Evolutionary conservation across 35 echinoderm and acorn worm species (phyloP), one percentile per base, ranked within the genome.

Genomic region (Patiria miniata): DNA sequence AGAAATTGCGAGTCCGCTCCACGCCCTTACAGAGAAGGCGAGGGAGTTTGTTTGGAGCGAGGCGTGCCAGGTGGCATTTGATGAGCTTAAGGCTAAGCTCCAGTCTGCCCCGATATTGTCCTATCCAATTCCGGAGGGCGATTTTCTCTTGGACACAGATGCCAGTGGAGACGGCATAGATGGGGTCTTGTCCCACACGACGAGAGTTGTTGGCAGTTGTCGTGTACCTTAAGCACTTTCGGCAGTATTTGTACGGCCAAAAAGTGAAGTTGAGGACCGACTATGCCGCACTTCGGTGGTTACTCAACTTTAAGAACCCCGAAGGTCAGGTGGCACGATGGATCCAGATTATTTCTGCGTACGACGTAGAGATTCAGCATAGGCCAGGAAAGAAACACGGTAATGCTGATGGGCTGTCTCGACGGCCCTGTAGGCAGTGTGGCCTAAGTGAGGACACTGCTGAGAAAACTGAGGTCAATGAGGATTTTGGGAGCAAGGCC

Each of bases 151-250:
- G 14, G 87, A 89, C 79, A 89, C 87, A 57, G 87, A 89, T 82
- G 87, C 87, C 18, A 89, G 87, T 40, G 37, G 77, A 81, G 36
- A 59, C 36, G 78, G 69, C 7, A 86, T 90, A 32, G 87, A 78
- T 30, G 54, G 68, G 58, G 93, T 95, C 36, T 90, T 90, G 83
- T 86, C 83, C 0, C 92, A 94, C 83, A 8, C 47, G 19, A 15
- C 47, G 69, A 22, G 87, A 94, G 40, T 40, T 94, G 77, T 81
- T 90, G 19, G 69, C 93, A 17, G 77, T 94, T 7, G 83, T 90
- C 1, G 65, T 36, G 17, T 85, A 36, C 59, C 51, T 94, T 4
- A 85, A 79, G 76, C 26, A 90, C 23, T 94, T 86, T 54, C 15
- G 77, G 36, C 92, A 94, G 37, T 90, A 93, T 85, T 51, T 93